phyloP scores from a whole-genome alignment of 2,888 invertebrate species.

The Pristionchus maxplancki region DNA sequence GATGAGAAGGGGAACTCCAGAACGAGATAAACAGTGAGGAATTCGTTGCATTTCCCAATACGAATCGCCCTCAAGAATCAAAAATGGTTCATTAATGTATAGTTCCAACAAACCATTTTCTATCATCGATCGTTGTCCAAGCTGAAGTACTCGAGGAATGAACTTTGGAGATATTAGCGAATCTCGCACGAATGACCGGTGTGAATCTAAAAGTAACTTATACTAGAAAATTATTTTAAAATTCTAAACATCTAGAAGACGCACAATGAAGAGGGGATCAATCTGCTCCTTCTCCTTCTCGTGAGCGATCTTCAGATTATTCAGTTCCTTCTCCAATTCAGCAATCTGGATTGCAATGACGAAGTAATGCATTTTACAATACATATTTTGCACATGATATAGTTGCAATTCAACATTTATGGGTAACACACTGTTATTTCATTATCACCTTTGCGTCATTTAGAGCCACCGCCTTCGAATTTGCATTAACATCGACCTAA shows the following conservation, averaged over 20 bases:
- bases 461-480: neutral
- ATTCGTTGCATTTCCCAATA: neutral
- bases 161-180: neutral
- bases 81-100: neutral
- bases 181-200: neutral
- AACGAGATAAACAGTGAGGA: neutral
- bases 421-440: too few relatives aligned
- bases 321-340: constrained; percentile 4
- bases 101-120: neutral
- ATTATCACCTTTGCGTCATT: neutral
- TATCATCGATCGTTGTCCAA: neutral
- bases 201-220: neutral
- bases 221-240: too few relatives aligned
- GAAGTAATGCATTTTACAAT: neutral
- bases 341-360: neutral
- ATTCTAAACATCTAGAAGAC: neutral
- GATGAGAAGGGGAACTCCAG: neutral
- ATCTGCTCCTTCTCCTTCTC: neutral
- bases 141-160: neutral
- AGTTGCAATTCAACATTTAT: neutral
- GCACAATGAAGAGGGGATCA: neutral
- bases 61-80: neutral
- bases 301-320: neutral
- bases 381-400: neutral
- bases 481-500: neutral